Evolutionary conservation across 2,888 invertebrate species (phyloP).

Genomic region (Chesias legatella): DNA sequence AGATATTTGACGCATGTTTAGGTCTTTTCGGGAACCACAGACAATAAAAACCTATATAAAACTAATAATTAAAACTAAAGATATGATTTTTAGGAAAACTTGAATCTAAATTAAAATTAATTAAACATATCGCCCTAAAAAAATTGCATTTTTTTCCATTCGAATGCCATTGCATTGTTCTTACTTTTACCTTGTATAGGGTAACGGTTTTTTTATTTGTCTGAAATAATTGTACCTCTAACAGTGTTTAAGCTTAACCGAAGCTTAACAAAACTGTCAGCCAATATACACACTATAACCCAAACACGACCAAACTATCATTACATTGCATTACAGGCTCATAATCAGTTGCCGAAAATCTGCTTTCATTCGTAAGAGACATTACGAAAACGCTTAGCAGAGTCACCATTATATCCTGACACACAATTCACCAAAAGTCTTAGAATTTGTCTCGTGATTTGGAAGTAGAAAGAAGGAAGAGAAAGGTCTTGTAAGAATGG

Average conservation of each 20-base stretch:
- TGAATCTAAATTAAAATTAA: too few relatives aligned
- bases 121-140: too few relatives aligned
- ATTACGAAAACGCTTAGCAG: constrained; percentile 57
- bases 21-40: too few relatives aligned
- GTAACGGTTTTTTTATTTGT: too few relatives aligned
- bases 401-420: constrained; percentile 44
- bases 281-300: constrained; percentile 40
- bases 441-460: constrained; percentile 3
- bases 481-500: constrained; percentile 45
- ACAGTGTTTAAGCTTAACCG: constrained; percentile 1
- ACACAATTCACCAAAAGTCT: constrained; percentile 13
- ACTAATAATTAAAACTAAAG: too few relatives aligned
- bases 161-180: too few relatives aligned
- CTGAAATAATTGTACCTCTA: background rate
- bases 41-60: too few relatives aligned
- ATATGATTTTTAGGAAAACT: too few relatives aligned
- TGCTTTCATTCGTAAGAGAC: constrained; percentile 54
- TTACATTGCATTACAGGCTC: constrained; percentile 46
- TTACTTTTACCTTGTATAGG: too few relatives aligned
- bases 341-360: constrained; percentile 63
- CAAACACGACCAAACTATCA: constrained; percentile 45
- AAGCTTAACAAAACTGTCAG: constrained; percentile 15
- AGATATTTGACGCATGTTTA: too few relatives aligned
- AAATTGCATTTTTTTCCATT: too few relatives aligned
- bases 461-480: constrained; percentile 24